These are phyloP conservation scores for Ammospiza nelsoni DNA, from an alignment of 2,113 vertebrate species.

Conservation along the genomic window DNA sequence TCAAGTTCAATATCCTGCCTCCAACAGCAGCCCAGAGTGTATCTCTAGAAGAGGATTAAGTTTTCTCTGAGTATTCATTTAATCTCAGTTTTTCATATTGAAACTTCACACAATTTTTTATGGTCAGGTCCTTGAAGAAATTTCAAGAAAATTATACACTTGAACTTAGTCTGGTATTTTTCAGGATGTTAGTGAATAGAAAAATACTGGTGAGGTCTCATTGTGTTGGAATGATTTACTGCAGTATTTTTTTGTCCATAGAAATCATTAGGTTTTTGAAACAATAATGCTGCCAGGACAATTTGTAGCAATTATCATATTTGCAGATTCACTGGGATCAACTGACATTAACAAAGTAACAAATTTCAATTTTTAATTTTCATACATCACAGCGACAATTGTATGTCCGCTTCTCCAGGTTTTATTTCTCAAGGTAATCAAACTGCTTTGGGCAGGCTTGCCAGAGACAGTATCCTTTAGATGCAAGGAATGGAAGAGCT, in stretches of 20 bases:
- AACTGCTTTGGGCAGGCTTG: not conserved
- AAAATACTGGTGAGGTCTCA: not conserved
- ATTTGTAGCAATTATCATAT: not conserved
- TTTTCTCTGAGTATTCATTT: not conserved
- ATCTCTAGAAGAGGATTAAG: not conserved
- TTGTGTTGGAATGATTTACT: not conserved
- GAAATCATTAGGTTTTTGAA: not conserved
- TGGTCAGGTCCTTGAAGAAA: not conserved
- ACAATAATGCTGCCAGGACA: not conserved
- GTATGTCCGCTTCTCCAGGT: not conserved
- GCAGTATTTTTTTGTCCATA: not conserved
- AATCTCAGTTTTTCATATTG: not conserved
- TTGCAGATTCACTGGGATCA: not conserved
- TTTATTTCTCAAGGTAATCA: not conserved
- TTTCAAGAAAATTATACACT: not conserved
- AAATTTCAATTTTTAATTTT: not conserved
- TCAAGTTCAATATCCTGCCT: not conserved
- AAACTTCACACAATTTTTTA: not conserved
- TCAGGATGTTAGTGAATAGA: not conserved
- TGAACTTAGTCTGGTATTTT: not conserved
- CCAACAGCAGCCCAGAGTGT: not conserved
- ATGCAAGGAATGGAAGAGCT: not conserved
- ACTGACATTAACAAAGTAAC: not conserved
- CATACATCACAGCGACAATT: not conserved
- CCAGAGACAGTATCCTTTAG: not conserved